Percentiles rank a stretch among this genome's conserved stretches.
phyloP scores from a whole-genome alignment of 2,797 vertebrate genomes.

The Orientallactaga sibirica region DNA sequence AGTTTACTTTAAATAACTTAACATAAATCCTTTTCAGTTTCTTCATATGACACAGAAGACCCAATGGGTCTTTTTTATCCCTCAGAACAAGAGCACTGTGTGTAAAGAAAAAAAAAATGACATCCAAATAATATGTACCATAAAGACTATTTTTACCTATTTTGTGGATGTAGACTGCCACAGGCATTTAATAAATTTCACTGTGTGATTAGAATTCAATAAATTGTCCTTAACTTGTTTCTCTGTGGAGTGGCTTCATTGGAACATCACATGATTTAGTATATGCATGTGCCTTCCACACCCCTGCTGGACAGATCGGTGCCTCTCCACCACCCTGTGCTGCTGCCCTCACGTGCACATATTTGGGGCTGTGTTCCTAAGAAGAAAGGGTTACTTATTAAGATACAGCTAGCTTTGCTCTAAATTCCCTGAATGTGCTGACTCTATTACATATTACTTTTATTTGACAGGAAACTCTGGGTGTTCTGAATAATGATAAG shows the following conservation, averaged over 20 bases:
- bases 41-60: not conserved
- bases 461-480: conserved; percentile 20
- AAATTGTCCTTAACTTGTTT: conserved; percentile 29
- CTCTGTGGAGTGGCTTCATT: not conserved
- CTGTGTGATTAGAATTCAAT: not conserved
- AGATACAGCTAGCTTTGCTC: conserved; percentile 23
- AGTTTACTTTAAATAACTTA: not conserved
- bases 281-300: not conserved
- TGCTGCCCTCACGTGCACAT: not conserved
- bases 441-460: conserved; percentile 49
- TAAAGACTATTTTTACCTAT: not conserved
- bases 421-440: conserved; percentile 12
- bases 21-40: not conserved
- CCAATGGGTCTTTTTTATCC: not conserved
- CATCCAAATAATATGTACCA: not conserved
- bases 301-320: not conserved
- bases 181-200: not conserved
- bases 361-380: not conserved
- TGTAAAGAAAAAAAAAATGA: conserved; percentile 10
- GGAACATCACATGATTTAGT: not conserved
- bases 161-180: not conserved
- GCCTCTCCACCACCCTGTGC: not conserved
- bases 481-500: conserved; percentile 41
- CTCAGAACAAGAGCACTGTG: not conserved
- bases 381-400: conserved; percentile 12